Percentiles rank a stretch among this genome's conserved stretches.
These are phyloP conservation scores for Apamea sordens DNA, from an alignment of 2,888 invertebrate genomes.

Conservation along the genomic window DNA sequence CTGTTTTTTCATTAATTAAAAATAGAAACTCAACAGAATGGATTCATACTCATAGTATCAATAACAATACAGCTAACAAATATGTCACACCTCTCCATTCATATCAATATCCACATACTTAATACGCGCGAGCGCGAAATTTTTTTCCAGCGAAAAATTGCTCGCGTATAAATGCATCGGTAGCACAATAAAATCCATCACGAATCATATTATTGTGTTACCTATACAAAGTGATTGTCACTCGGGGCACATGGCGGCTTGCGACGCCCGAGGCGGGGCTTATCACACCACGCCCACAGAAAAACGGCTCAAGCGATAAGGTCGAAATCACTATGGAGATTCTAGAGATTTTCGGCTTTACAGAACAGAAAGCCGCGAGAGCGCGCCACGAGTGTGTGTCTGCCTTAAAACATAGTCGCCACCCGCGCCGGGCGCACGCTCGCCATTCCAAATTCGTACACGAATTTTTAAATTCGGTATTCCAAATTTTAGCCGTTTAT, in stretches of 20 bases:
- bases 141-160: constrained; percentile 76
- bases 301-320: constrained; percentile 82
- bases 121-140: constrained; percentile 52
- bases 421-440: constrained; percentile 86
- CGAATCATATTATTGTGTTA: constrained; percentile 90
- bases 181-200: constrained; percentile 90
- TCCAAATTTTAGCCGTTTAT: constrained; percentile 51
- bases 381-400: constrained; percentile 78
- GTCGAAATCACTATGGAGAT: constrained; percentile 87
- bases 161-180: constrained; percentile 87
- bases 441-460: constrained; percentile 74
- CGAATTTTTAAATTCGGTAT: constrained; percentile 70
- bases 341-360: constrained; percentile 86
- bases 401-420: constrained; percentile 85
- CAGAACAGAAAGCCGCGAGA: constrained; percentile 79
- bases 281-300: constrained; percentile 82
- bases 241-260: constrained; percentile 86
- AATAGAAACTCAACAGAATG: not conserved
- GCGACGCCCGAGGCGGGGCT: constrained; percentile 82
- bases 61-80: constrained; percentile 2
- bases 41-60: not conserved
- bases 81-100: constrained; percentile 17
- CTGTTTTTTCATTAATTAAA: not conserved
- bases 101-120: constrained; percentile 51
- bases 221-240: constrained; percentile 91